These are phyloP conservation scores for Parasteatoda tepidariorum DNA, from an alignment of 1,140 invertebrate genomes.

Conservation along the genomic window DNA sequence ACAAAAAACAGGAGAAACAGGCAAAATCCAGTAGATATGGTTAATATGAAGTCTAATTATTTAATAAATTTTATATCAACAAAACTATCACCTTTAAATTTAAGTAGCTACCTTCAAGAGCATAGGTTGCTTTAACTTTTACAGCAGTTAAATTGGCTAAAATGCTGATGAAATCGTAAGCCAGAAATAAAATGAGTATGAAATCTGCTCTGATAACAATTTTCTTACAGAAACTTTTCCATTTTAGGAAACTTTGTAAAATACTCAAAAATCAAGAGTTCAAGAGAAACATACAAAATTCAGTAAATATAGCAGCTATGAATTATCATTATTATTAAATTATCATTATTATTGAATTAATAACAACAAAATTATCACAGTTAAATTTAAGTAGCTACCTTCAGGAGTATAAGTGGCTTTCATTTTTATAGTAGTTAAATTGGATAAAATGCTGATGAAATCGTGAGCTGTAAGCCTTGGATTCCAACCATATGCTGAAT, in stretches of 20 bases:
- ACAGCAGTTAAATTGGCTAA: constrained; percentile 93
- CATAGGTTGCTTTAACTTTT: constrained; percentile 93
- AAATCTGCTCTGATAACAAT: too few relatives aligned
- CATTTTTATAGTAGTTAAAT: constrained; percentile 94
- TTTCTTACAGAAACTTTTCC: too few relatives aligned
- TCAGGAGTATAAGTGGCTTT: constrained; percentile 86
- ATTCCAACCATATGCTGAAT: constrained; percentile 90
- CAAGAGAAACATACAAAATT: too few relatives aligned
- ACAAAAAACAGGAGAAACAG: too few relatives aligned
- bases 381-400: constrained; percentile 68
- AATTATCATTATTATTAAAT: too few relatives aligned
- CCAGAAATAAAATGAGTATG: too few relatives aligned
- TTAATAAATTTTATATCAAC: too few relatives aligned
- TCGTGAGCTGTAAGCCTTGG: constrained; percentile 85
- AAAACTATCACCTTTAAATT: too few relatives aligned
- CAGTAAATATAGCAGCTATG: constrained; percentile 50
- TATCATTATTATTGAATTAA: background rate
- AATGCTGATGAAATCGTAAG: constrained; percentile 90
- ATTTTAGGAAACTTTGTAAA: too few relatives aligned
- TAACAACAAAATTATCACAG: background rate
- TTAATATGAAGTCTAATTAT: too few relatives aligned
- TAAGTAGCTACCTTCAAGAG: constrained; percentile 78
- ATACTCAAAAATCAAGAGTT: too few relatives aligned
- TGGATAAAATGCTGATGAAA: constrained; percentile 91
- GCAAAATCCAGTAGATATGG: too few relatives aligned